A percentile compares a stretch with the other conserved stretches of the same genome.
Conservation (phyloP, 1,140 invertebrate species). For the Drosophila subobscura region DNA sequence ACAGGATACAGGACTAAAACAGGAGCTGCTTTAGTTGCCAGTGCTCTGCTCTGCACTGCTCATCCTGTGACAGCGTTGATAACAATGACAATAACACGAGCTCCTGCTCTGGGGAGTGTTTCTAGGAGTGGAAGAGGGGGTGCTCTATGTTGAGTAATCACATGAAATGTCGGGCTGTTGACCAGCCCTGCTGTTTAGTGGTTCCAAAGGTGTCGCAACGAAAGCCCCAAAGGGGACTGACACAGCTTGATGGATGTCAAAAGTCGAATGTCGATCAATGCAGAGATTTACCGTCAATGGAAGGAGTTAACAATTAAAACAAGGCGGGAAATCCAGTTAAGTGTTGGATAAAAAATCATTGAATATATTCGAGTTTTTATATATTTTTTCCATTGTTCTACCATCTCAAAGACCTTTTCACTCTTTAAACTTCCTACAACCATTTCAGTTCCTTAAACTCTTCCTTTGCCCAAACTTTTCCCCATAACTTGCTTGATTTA, state of each 20-base stretch:
- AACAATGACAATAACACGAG: constrained; percentile 76
- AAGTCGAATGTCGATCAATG: constrained; percentile 14
- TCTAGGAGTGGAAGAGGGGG: constrained; percentile 18
- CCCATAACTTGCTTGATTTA: not conserved
- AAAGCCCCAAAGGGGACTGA: constrained; percentile 1
- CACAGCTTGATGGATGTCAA: constrained; percentile 44
- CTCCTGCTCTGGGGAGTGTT: constrained; percentile 35
- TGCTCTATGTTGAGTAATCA: constrained; percentile 46
- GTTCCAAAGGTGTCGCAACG: constrained; percentile 7
- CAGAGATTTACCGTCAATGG: not conserved
- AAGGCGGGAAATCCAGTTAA: too few species aligned
- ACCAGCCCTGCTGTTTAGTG: constrained; percentile 27
- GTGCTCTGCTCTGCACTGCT: constrained; percentile 22
- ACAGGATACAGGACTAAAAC: not conserved
- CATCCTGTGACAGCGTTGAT: constrained; percentile 72
- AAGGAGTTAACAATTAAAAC: too few species aligned
- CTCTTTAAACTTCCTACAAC: too few species aligned
- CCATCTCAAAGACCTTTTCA: too few species aligned
- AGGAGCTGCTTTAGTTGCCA: constrained; percentile 17
- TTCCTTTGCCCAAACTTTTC: too few species aligned
- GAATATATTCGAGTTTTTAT: too few species aligned
- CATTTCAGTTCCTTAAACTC: too few species aligned
- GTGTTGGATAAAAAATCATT: too few species aligned
- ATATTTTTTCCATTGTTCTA: too few species aligned
- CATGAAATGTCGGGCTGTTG: constrained; percentile 46